Base-by-base conservation (phyloP, 2,888 invertebrate genomes). In the Lagria hirta region DNA sequence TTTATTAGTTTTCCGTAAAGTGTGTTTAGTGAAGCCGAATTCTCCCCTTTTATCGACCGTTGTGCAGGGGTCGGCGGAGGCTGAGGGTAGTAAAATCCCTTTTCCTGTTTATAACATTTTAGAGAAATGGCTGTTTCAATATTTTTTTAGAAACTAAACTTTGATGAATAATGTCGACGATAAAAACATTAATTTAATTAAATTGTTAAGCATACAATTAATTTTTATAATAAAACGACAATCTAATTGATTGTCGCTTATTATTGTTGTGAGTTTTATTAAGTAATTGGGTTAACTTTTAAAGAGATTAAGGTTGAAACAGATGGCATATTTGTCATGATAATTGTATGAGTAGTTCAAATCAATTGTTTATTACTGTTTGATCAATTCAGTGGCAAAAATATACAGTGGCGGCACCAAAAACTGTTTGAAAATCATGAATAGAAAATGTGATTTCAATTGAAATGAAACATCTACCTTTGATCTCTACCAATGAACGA, bases 1-100 rank as follows among this genome's bases (percentile, higher is more conserved):
- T 52, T 48, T 54, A 54, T 54, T 54, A 51, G 54, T 52, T 50
- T 54, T 50, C 46, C 45, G 50, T 50, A 48, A 54, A 54, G 46
- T 52, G 51, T 51, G 47, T 54, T 54, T 54, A 54, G 53, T 51
- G 38, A 37, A 49, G 49, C 38, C 30, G 45, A 49, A 45, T 46
- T 42, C 45, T 46, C 46, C 49, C 49, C 46, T 43, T 49, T 49
- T 49, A 49, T 49, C 49, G 49, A 49, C 38, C 43, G 41, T 28
- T 28, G 29, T 28, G 28, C 22, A 20, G 29, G 37, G 27, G 28
- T 22, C 22, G 37, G n/a, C n/a, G n/a, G 20, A 37, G 20, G 37
- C 37, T 37, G 37, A 13, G 37, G 35, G 34, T 8, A 17, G 16
- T 13, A 22, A 37, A 37, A 37, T 37, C 37, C 26, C 37, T 37